Evolutionary conservation across 1,140 invertebrate genomes (phyloP), one percentile per base, ranked within the genome.

Genomic region (Aphelinus certus): DNA sequence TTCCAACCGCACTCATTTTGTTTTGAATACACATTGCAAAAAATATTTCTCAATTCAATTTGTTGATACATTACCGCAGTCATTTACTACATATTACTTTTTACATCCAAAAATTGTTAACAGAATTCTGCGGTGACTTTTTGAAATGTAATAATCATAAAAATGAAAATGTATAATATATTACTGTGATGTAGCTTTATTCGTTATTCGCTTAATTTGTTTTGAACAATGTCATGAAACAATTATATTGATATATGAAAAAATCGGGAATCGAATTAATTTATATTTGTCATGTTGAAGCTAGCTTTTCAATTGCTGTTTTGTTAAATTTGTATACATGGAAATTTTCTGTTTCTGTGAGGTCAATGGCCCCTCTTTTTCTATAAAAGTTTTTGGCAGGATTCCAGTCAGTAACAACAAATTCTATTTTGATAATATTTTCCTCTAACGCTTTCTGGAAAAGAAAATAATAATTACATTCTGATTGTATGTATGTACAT

Each of bases 401-500:
- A 87, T 96, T 96, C 95, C 95, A 96, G 55, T 92, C 89, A 43
- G 95, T 84, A 1, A 95, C 94, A 78, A 91, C 89, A 81, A 95
- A 94, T 77, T 95, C 91, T n/a, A 96, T 79, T 58, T 92, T 87
- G 1, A 78, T 81, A 78, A 91, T 92, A 1, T 89, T 86, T 1
- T 84, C 85, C 9, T 89, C 80, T 1, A 88, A 73, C 0, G 92
- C 92, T 80, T 90, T 88, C 90, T 93, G 80, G 26, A 26, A 26
- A 26, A 26, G 26, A 26, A 26, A 26, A 26, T 26, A 26, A 26
- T 26, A 26, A 26, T 26, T 26, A 26, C 26, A 26, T 26, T 26
- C 26, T 26, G 26, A 26, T 26, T 26, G 45, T 63, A 69, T 69
- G 51, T 64, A 56, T 55, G 60, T 48, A 64, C 5, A 64, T 51